A percentile compares a stretch with the other conserved stretches of the same genome.
These are phyloP conservation scores for Temnothorax unifasciatus DNA, from an alignment of 2,888 invertebrate genomes.

Conservation along the genomic window DNA sequence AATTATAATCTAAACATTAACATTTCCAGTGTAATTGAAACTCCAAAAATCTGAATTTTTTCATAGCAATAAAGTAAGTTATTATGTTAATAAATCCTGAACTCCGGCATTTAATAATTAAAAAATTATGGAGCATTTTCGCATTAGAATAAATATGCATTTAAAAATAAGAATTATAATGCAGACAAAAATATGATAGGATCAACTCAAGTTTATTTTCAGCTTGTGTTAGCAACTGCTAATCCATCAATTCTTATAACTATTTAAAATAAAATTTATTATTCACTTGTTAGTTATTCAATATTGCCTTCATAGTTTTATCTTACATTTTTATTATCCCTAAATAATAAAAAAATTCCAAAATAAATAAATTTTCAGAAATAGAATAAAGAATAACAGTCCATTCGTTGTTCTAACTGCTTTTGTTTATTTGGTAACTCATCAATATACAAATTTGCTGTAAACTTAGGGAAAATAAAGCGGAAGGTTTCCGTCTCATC, in stretches of 20 bases:
- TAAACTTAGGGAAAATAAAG: conserved; percentile 73
- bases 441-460: conserved; percentile 80
- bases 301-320: neutral
- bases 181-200: neutral
- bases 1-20: neutral
- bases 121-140: neutral
- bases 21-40: neutral
- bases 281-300: neutral
- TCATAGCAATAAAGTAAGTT: neutral
- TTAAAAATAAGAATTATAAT: neutral
- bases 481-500: conserved; percentile 61
- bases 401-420: conserved; percentile 79
- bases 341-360: neutral
- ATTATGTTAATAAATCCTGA: neutral
- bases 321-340: neutral
- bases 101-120: neutral
- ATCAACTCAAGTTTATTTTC: neutral
- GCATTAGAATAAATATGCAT: neutral
- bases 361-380: neutral
- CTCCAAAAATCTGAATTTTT: neutral
- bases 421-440: conserved; percentile 85
- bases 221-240: neutral
- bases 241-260: neutral
- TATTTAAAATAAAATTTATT: neutral
- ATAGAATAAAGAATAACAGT: conserved; percentile 39